Evolutionary conservation across 2,113 vertebrate species (phyloP).

Genomic region (Leptobrachium leishanense): DNA sequence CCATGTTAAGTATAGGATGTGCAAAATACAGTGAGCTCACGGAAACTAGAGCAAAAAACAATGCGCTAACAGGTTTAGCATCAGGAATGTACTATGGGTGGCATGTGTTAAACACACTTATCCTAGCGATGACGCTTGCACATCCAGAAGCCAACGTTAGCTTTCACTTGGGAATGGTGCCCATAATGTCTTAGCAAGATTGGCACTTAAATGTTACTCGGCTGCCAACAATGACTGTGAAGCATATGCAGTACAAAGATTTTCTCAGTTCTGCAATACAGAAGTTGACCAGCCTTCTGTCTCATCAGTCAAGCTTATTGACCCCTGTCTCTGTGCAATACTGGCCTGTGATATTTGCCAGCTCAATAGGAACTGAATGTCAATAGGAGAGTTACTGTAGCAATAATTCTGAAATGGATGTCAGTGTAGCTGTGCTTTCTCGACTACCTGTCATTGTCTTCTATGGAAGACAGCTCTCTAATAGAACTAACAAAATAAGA

Average conservation of each 20-base stretch:
- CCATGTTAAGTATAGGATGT: too few relatives aligned
- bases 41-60: too few relatives aligned
- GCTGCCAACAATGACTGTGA: constrained; percentile 31
- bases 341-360: constrained; percentile 37
- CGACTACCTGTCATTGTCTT: constrained; percentile 28
- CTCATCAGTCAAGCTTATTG: constrained; percentile 49
- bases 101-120: too few relatives aligned
- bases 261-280: constrained; percentile 30
- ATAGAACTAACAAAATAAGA: constrained; percentile 29
- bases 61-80: too few relatives aligned
- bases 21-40: too few relatives aligned
- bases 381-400: constrained; percentile 41
- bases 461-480: constrained; percentile 31
- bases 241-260: constrained; percentile 33
- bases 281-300: constrained; percentile 37
- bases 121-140: too few relatives aligned
- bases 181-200: constrained; percentile 20
- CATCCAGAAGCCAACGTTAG: too few relatives aligned
- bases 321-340: constrained; percentile 36
- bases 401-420: constrained; percentile 42
- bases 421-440: constrained; percentile 16
- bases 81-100: too few relatives aligned
- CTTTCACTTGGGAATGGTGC: too few relatives aligned
- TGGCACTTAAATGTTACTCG: constrained; percentile 31
- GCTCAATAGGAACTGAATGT: constrained; percentile 29